These are phyloP conservation scores for Babylonia areolata DNA, from an alignment of 1,140 invertebrate genomes.

Conservation along the genomic window DNA sequence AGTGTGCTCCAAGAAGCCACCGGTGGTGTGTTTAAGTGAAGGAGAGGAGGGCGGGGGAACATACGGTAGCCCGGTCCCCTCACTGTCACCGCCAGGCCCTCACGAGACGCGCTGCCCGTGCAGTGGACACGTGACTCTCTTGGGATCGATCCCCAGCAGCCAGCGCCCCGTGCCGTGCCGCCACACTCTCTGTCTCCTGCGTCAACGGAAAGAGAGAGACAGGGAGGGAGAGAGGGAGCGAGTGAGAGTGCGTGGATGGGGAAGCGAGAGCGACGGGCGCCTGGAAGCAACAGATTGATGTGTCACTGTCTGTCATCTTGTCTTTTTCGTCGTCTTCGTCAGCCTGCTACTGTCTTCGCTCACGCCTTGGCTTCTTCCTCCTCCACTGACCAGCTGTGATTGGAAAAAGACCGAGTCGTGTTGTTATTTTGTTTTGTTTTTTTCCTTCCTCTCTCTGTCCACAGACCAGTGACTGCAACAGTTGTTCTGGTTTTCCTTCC, in stretches of 20 bases:
- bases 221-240: background rate
- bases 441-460: too few relatives aligned
- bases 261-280: background rate
- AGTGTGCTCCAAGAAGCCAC: too few relatives aligned
- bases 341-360: background rate
- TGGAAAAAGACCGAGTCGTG: background rate
- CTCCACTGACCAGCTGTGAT: background rate
- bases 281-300: background rate
- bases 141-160: background rate
- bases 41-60: too few relatives aligned
- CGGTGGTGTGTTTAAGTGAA: too few relatives aligned
- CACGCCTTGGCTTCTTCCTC: background rate
- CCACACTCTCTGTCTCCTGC: too few relatives aligned
- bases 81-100: background rate
- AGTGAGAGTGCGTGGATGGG: too few relatives aligned
- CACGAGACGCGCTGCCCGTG: background rate
- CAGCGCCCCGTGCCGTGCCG: background rate
- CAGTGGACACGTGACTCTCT: background rate
- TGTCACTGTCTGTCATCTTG: background rate
- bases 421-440: too few relatives aligned
- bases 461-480: too few relatives aligned
- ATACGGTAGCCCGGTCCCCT: background rate
- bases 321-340: background rate
- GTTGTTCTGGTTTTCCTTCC: too few relatives aligned
- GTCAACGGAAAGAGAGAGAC: background rate